Conservation (phyloP, 2,113 vertebrate genomes). For the Craseonycteris thonglongyai region DNA sequence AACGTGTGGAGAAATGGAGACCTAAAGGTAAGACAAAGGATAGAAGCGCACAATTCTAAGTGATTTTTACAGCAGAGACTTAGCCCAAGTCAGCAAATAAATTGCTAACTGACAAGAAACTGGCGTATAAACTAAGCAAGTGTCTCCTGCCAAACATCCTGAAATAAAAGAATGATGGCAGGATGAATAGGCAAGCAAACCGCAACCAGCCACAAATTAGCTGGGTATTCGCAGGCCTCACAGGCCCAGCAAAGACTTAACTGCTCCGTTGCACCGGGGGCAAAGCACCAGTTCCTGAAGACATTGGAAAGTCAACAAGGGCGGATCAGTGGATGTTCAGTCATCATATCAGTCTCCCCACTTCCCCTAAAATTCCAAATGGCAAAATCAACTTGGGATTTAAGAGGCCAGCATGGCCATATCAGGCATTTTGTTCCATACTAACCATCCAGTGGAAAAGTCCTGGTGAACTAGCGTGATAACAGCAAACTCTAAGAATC, state of each 20-base stretch:
- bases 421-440: not conserved
- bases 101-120: not conserved
- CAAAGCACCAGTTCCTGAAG: not conserved
- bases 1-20: not conserved
- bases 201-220: not conserved
- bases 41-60: not conserved
- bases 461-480: not conserved
- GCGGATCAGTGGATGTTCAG: not conserved
- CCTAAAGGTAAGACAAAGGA: not conserved
- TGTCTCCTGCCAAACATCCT: not conserved
- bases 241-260: not conserved
- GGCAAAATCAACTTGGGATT: not conserved
- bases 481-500: not conserved
- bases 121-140: not conserved
- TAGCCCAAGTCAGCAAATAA: slow-evolving; percentile 16
- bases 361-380: not conserved
- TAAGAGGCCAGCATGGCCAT: not conserved
- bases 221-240: not conserved
- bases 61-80: slow-evolving; percentile 1
- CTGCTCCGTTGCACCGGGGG: no score
- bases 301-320: not conserved
- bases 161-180: not conserved
- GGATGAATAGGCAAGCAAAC: not conserved
- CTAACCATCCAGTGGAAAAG: not conserved
- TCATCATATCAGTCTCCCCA: not conserved